Percentiles rank a stretch among this genome's conserved stretches.
phyloP scores from a whole-genome alignment of 2,113 vertebrate species.

The Caloenas nicobarica region DNA sequence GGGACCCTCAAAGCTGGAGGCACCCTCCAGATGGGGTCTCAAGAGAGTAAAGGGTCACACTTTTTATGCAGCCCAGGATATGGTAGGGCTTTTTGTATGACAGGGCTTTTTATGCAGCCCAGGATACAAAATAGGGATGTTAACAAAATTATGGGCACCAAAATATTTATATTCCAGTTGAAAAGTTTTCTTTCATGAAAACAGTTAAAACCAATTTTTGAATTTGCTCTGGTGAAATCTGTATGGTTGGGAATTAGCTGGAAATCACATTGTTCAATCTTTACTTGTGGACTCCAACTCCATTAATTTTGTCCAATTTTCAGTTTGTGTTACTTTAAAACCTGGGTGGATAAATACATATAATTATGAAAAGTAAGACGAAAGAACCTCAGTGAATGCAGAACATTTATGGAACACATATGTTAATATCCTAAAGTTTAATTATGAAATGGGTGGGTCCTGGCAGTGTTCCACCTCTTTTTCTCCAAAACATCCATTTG shows the following conservation, averaged over 20 bases:
- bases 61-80: background rate
- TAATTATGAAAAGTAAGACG: background rate
- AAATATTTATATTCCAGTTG: background rate
- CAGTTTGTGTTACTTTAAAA: background rate
- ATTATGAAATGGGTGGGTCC: background rate
- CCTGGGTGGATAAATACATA: background rate
- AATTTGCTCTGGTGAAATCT: background rate
- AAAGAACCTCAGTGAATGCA: background rate
- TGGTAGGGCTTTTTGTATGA: too few relatives aligned
- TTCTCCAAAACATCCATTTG: too few relatives aligned
- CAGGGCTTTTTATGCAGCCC: background rate
- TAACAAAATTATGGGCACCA: background rate
- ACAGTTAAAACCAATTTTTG: background rate
- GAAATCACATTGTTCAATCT: background rate
- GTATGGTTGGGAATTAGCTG: background rate
- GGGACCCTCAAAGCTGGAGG: background rate
- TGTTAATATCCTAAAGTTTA: background rate
- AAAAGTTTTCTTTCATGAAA: background rate
- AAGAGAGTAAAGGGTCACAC: rapidly evolving
- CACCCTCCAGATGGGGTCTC: background rate
- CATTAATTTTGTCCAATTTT: background rate
- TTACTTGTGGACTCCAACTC: background rate
- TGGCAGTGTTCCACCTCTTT: background rate
- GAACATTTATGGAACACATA: background rate
- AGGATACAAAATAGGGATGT: background rate